These are phyloP conservation scores for Nibea albiflora DNA, from an alignment of 2,113 vertebrate genomes.

Conservation along the genomic window DNA sequence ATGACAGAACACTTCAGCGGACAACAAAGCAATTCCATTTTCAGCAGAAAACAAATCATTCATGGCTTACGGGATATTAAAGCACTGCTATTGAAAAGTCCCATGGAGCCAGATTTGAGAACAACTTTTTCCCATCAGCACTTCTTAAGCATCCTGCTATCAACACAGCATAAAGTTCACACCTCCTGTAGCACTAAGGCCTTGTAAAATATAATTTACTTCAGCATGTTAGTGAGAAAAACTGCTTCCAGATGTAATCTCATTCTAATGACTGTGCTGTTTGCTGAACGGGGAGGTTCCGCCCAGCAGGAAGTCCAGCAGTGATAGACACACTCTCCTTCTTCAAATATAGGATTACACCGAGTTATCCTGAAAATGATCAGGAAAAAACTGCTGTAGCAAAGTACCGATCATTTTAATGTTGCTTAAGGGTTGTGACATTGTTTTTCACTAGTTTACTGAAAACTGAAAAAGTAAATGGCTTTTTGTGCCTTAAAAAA, in stretches of 20 bases:
- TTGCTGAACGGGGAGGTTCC: constrained; percentile 15
- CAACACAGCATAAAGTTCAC: constrained; percentile 8
- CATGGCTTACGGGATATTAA: constrained; percentile 4
- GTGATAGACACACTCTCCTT: constrained; percentile 1
- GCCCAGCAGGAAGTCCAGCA: constrained; percentile 8
- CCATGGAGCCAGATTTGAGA: not conserved
- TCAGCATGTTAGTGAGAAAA: not conserved
- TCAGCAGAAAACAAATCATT: constrained; percentile 1
- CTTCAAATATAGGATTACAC: not conserved
- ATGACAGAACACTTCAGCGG: not conserved
- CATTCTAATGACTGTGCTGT: not conserved
- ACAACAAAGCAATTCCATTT: constrained; percentile 7
- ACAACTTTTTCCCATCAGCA: not conserved
- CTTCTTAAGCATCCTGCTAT: not conserved
- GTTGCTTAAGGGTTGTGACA: not conserved
- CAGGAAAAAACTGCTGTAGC: not conserved
- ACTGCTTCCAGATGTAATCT: constrained; percentile 35
- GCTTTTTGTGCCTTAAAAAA: too few relatives aligned
- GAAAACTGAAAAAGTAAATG: too few relatives aligned
- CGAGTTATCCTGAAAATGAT: constrained; percentile 6
- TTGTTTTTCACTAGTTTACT: too few relatives aligned
- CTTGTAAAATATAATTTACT: constrained; percentile 32
- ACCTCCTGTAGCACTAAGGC: constrained; percentile 5
- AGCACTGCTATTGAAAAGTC: not conserved
- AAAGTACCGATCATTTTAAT: not conserved